Evolutionary conservation across 1,140 invertebrate genomes (phyloP), one percentile per base, ranked within the genome.

Genomic region (Drosophila bocki): DNA sequence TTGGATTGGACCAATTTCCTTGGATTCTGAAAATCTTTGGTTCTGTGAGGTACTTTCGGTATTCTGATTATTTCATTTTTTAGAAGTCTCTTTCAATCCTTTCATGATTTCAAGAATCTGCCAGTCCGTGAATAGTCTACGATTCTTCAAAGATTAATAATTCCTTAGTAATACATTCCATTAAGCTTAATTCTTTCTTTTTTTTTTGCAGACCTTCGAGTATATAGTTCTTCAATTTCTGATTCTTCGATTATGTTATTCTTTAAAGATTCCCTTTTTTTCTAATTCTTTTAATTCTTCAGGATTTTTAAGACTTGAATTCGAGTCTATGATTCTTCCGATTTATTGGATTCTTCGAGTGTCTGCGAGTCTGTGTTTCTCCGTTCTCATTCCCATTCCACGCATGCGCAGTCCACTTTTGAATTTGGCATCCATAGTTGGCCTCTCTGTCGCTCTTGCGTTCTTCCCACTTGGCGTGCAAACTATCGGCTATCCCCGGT

Each of bases 391-490:
- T 88, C 68, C 83, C 64, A 87, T 87, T 87, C 83, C 72, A 84
- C 84, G 80, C 83, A 88, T 86, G 84, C 80, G 60, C 80, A 86
- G 71, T 83, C 83, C 81, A 83, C 84, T 88, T 79, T 84, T 88
- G 77, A 80, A 87, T 87, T 87, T 88, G 84, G 84, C 84, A 77
- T 87, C 83, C 83, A 80, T 78, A 59, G 60, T 80, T 59, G 61
- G 42, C 62, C 29, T 58, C 62, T 70, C 60, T 41, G 22, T 63
- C 19, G 41, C 39, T 74, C 63, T 71, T 41, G 70, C 62, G 63
- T 29, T 61, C 59, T 83, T 65, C 37, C 65, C 80, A 70, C 78
- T 71, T 88, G 77, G 80, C 83, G 87, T 91, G 76, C 71, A 86
- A 91, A 80, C 80, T 91, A 90, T 86, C 75, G 79, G 26, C 71